Evolutionary conservation across 2,113 vertebrate genomes (phyloP).

Genomic region (Argyrosomus japonicus): DNA sequence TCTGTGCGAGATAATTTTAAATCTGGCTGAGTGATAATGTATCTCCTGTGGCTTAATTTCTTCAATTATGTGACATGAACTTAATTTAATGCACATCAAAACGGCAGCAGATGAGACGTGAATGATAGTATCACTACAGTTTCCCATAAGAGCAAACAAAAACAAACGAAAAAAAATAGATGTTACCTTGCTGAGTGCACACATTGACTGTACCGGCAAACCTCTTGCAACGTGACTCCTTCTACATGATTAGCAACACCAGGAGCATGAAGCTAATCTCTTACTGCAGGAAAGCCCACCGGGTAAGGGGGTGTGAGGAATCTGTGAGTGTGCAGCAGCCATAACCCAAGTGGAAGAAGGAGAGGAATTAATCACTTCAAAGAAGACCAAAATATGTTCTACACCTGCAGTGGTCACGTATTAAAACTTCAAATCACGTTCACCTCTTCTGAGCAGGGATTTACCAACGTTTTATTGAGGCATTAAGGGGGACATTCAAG

Average conservation of each 20-base stretch:
- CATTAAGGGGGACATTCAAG: slow-evolving; percentile 54
- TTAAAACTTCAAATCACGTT: slow-evolving; percentile 69
- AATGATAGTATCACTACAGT: not conserved
- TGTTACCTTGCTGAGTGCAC: slow-evolving; percentile 31
- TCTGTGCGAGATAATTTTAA: not conserved
- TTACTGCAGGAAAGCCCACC: slow-evolving; percentile 66
- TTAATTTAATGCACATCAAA: slow-evolving; percentile 20
- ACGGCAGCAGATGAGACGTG: not conserved
- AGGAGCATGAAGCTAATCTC: slow-evolving; percentile 76
- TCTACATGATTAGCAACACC: slow-evolving; percentile 74
- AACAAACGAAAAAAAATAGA: not conserved
- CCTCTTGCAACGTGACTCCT: slow-evolving; percentile 67
- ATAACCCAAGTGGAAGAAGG: slow-evolving; percentile 57
- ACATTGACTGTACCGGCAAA: slow-evolving; percentile 37
- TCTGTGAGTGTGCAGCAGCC: slow-evolving; percentile 58
- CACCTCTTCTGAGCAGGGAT: slow-evolving; percentile 45
- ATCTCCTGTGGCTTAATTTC: slow-evolving; percentile 1
- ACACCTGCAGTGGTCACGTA: slow-evolving; percentile 70
- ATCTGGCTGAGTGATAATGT: not conserved
- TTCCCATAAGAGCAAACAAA: not conserved
- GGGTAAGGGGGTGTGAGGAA: slow-evolving; percentile 58
- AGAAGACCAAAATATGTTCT: slow-evolving; percentile 66
- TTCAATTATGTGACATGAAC: not conserved
- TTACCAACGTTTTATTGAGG: slow-evolving; percentile 54
- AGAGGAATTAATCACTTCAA: slow-evolving; percentile 75